Percentiles rank a stretch among this genome's conserved stretches.
Conservation (phyloP, 2,113 vertebrate genomes). For the Coptodon rendalli region DNA sequence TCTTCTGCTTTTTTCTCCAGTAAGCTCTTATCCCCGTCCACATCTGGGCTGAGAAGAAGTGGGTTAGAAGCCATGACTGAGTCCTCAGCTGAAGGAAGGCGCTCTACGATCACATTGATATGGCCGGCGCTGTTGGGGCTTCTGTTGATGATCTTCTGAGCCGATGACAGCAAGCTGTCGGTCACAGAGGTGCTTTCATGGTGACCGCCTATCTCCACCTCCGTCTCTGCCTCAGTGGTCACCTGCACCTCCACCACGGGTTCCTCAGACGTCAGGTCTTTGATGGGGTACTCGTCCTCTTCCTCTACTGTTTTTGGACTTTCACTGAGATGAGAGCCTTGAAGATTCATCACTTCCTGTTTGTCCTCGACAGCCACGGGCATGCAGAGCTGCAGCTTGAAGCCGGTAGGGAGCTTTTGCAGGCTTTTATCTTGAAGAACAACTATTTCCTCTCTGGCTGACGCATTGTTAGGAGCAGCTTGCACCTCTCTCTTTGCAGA, state of each 20-base stretch:
- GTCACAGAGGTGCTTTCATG: neutral
- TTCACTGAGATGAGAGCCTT: slow-evolving; percentile 15
- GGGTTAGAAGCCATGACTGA: slow-evolving; percentile 75
- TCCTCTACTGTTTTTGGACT: slow-evolving; percentile 34
- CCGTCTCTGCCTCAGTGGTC: slow-evolving; percentile 71
- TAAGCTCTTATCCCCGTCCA: slow-evolving; percentile 68
- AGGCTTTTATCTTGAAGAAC: slow-evolving; percentile 64
- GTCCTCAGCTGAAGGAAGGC: slow-evolving; percentile 86
- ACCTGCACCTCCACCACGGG: slow-evolving; percentile 76
- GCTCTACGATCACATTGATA: slow-evolving; percentile 96
- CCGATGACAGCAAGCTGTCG: slow-evolving; percentile 90
- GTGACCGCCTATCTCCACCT: slow-evolving; percentile 66
- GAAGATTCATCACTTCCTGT: slow-evolving; percentile 21
- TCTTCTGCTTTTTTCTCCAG: slow-evolving; percentile 31
- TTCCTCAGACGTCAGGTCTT: slow-evolving; percentile 66
- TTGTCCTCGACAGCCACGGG: slow-evolving; percentile 46
- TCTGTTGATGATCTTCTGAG: slow-evolving; percentile 94
- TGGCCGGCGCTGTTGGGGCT: slow-evolving; percentile 88
- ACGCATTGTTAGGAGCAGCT: neutral
- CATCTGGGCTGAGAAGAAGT: slow-evolving; percentile 75
- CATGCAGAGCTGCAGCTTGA: slow-evolving; percentile 81
- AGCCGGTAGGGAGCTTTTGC: slow-evolving; percentile 57
- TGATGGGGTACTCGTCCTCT: slow-evolving; percentile 53
- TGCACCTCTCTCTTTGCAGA: slow-evolving; percentile 49
- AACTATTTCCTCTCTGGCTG: slow-evolving; percentile 73